Conservation (phyloP, 2,797 vertebrate genomes). For the Ctenochaetus hawaiiensis region DNA sequence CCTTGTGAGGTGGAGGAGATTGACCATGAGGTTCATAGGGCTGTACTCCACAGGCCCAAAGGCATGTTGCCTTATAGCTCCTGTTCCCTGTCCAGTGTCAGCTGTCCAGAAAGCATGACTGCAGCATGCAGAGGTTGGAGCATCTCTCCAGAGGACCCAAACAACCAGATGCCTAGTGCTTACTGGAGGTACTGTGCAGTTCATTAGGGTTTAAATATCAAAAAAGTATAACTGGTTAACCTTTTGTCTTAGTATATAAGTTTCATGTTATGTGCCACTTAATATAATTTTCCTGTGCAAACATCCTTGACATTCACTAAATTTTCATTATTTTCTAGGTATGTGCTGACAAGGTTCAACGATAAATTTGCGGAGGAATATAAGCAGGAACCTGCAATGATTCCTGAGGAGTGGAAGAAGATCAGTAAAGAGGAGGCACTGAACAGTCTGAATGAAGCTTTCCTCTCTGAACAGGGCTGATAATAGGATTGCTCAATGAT, state of each 20-base stretch:
- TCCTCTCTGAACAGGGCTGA: slow-evolving; percentile 30
- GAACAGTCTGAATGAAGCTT: slow-evolving; percentile 64
- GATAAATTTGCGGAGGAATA: slow-evolving; percentile 76
- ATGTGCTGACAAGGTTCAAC: slow-evolving; percentile 78
- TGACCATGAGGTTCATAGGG: slow-evolving; percentile 74
- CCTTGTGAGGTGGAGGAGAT: slow-evolving; percentile 71
- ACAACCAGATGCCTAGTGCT: slow-evolving; percentile 25
- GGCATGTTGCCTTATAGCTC: slow-evolving; percentile 63
- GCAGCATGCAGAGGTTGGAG: slow-evolving; percentile 65
- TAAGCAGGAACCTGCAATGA: slow-evolving; percentile 53
- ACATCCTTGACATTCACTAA: background rate
- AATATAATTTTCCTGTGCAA: background rate
- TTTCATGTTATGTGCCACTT: background rate
- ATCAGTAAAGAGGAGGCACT: slow-evolving; percentile 77
- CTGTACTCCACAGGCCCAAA: slow-evolving; percentile 78
- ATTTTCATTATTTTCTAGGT: slow-evolving; percentile 57
- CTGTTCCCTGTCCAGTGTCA: slow-evolving; percentile 38
- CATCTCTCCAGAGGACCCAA: slow-evolving; percentile 47
- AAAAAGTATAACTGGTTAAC: background rate
- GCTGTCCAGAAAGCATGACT: slow-evolving; percentile 47
- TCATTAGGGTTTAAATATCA: slow-evolving; percentile 2
- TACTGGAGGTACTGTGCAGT: slow-evolving; percentile 80
- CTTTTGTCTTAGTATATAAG: background rate
- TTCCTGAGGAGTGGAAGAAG: slow-evolving; percentile 77
- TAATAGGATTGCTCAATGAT: background rate